A percentile compares a stretch with the other conserved stretches of the same genome.
Evolutionary conservation across 2,888 invertebrate species (phyloP).

Genomic region (Pollenia griseotomentosa): DNA sequence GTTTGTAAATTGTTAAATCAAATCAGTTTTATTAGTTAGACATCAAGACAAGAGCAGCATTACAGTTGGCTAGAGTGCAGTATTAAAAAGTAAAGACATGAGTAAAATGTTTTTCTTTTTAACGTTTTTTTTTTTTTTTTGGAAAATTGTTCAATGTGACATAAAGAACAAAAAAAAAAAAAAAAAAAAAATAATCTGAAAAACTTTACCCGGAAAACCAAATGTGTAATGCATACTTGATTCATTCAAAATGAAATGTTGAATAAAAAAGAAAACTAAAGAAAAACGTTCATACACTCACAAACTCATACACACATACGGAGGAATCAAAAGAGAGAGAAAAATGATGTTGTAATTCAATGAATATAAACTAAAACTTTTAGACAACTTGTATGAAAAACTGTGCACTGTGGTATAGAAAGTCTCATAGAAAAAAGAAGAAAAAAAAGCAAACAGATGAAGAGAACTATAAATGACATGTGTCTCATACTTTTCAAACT

Average conservation of each 20-base stretch:
- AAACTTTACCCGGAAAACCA: conserved; percentile 67
- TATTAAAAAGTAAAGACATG: conserved; percentile 33
- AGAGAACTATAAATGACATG: conserved; percentile 26
- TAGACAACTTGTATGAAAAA: conserved; percentile 51
- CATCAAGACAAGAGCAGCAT: conserved; percentile 50
- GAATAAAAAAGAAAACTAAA: conserved; percentile 10
- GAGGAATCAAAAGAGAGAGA: neutral
- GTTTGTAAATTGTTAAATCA: conserved; percentile 51
- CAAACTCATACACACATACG: neutral
- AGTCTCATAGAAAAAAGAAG: neutral
- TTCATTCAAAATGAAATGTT: conserved; percentile 45
- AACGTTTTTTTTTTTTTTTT: neutral
- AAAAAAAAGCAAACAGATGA: neutral
- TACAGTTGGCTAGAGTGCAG: conserved; percentile 32
- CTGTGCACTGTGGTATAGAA: conserved; percentile 54
- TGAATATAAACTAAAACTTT: conserved; percentile 68
- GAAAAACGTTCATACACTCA: conserved; percentile 26
- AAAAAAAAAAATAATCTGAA: conserved; percentile 23
- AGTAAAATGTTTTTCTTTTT: conserved; percentile 4
- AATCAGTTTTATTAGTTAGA: conserved; percentile 65
- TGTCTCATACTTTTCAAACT: conserved; percentile 39
- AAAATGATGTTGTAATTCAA: conserved; percentile 71
- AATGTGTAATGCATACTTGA: conserved; percentile 70
- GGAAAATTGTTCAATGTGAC: conserved; percentile 35
- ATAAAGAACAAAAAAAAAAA: conserved; percentile 20